phyloP scores from a whole-genome alignment of 2,888 invertebrate genomes.

The Pyrochroa serraticornis region DNA sequence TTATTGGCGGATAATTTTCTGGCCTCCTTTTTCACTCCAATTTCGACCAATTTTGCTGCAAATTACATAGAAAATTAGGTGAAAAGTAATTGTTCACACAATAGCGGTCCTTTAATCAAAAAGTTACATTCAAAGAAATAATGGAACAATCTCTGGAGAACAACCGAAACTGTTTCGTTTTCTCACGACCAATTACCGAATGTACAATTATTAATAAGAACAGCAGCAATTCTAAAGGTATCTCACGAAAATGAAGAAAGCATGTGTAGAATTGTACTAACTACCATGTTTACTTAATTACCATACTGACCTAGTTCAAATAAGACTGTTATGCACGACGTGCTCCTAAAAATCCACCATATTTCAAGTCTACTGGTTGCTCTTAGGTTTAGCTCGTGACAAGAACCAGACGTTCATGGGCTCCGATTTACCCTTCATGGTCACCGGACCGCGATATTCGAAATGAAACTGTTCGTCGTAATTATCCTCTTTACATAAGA shows the following conservation, averaged over 20 bases:
- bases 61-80: no score
- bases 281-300: conserved; percentile 23
- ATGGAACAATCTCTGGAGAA: conserved; percentile 13
- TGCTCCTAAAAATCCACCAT: background rate
- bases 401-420: conserved; percentile 95
- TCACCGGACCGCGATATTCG: conserved; percentile 84
- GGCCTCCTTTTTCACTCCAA: no score
- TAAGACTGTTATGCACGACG: conserved; percentile 19
- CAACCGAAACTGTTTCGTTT: conserved; percentile 7
- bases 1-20: no score
- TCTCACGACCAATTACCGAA: conserved; percentile 24
- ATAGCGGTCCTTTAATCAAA: no score
- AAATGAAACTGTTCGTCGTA: conserved; percentile 83
- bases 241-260: conserved; percentile 28
- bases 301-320: conserved; percentile 34
- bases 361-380: background rate
- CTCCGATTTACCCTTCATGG: conserved; percentile 92
- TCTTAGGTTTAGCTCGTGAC: conserved; percentile 55
- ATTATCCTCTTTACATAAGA: conserved; percentile 80
- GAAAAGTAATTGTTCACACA: no score
- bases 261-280: background rate
- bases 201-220: conserved; percentile 6
- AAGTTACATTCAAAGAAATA: background rate
- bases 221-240: background rate
- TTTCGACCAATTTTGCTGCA: no score